Percentiles rank a stretch among this genome's conserved stretches.
phyloP scores from a whole-genome alignment of 2,113 vertebrate species.

The Apus apus region DNA sequence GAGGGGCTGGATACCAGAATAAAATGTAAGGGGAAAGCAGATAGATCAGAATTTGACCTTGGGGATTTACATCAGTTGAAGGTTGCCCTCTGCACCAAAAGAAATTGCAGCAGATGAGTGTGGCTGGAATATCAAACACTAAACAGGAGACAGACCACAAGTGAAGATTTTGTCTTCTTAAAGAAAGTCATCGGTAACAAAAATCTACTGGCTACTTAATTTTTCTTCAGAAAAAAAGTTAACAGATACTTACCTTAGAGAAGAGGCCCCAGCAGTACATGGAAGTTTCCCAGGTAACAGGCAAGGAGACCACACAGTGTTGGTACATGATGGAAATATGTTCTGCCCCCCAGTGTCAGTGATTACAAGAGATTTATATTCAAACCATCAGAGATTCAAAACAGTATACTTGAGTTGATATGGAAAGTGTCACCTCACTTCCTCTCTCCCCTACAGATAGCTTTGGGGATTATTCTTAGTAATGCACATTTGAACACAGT shows the following conservation, averaged over 20 bases:
- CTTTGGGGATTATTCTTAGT: neutral
- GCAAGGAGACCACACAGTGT: neutral
- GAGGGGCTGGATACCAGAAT: neutral
- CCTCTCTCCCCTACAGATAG: neutral
- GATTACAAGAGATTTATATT: neutral
- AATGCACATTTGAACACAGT: neutral
- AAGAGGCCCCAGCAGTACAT: neutral
- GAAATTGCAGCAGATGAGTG: neutral
- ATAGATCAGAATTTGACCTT: rapidly evolving
- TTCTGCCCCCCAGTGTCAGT: neutral
- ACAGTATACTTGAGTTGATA: neutral
- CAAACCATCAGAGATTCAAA: conserved; percentile 11
- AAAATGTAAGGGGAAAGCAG: neutral
- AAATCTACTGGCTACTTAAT: neutral
- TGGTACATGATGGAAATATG: neutral
- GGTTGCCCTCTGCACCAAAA: neutral
- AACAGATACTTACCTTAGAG: neutral
- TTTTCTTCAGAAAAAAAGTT: neutral
- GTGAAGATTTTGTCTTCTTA: neutral
- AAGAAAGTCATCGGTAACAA: neutral
- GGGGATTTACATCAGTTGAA: neutral
- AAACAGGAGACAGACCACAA: neutral
- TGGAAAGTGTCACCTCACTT: neutral
- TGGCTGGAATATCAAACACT: neutral
- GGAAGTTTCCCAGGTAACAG: neutral